Percentiles rank a stretch among this genome's conserved stretches.
These are phyloP conservation scores for Aleadryas rufinucha DNA, from an alignment of 2,113 vertebrate genomes.

Conservation along the genomic window DNA sequence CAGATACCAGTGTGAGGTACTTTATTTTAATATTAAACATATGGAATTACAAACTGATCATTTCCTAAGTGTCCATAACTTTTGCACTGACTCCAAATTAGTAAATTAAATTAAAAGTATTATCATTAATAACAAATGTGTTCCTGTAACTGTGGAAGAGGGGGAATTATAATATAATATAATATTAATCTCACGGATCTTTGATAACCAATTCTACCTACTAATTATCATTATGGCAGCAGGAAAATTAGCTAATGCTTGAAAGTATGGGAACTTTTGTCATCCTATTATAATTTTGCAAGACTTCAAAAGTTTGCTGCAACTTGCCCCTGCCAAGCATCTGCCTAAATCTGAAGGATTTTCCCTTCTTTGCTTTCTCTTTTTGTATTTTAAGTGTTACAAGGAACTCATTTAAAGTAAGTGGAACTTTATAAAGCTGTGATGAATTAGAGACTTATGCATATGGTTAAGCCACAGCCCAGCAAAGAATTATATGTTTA, in stretches of 20 bases:
- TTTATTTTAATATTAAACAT: slow-evolving; percentile 58
- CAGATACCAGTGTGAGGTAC: slow-evolving; percentile 14
- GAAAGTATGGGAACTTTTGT: not conserved
- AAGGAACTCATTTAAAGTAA: not conserved
- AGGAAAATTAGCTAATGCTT: not conserved
- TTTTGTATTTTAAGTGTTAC: not conserved
- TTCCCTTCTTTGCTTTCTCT: not conserved
- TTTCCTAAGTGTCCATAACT: slow-evolving; percentile 32
- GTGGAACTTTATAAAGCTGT: not conserved
- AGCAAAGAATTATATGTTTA: not conserved
- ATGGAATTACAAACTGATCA: slow-evolving; percentile 33
- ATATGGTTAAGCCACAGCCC: not conserved
- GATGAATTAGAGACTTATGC: not conserved
- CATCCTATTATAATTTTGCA: not conserved
- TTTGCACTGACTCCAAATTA: not conserved
- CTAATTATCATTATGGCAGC: not conserved
- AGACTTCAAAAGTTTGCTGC: not conserved
- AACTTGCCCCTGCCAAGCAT: not conserved
- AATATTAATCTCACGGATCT: not conserved
- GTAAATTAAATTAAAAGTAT: not conserved
- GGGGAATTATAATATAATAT: not conserved
- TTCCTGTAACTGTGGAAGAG: not conserved
- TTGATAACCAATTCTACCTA: not conserved
- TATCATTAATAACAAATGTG: not conserved
- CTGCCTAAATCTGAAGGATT: not conserved